phyloP scores from a whole-genome alignment of 1,140 invertebrate species.

The Tribolium madens region DNA sequence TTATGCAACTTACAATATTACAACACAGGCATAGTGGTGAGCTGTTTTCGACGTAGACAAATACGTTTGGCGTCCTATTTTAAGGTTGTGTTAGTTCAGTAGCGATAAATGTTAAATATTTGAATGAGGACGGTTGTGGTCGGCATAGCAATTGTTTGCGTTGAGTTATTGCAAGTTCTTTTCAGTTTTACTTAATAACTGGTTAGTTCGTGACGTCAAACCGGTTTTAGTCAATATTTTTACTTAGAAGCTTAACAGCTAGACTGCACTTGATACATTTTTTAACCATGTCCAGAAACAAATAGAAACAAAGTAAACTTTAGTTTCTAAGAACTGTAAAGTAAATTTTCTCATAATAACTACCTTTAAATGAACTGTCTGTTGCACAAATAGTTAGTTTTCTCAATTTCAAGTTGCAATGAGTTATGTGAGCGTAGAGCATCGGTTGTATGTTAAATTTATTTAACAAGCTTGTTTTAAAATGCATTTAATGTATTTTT shows the following conservation, averaged over 20 bases:
- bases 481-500: neutral
- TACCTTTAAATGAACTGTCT: neutral
- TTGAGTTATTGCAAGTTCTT: conserved; percentile 7
- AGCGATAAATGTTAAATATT: conserved; percentile 30
- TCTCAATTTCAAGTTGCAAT: neutral
- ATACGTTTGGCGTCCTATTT: conserved; percentile 4
- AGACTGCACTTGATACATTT: neutral
- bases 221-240: too few relatives aligned
- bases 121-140: neutral
- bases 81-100: conserved; percentile 1
- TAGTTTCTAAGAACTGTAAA: neutral
- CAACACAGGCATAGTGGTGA: neutral
- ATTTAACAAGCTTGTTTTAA: too few relatives aligned
- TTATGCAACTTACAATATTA: neutral
- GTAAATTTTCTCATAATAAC: neutral
- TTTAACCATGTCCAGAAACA: neutral
- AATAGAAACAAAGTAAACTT: neutral
- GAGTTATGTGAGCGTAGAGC: neutral
- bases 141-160: conserved; percentile 4
- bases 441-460: neutral
- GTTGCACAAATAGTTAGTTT: neutral
- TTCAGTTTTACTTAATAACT: neutral
- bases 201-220: neutral
- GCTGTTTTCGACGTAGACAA: neutral
- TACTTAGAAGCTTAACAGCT: too few relatives aligned